These are phyloP conservation scores for Falco naumanni DNA, from an alignment of 2,797 vertebrate genomes.

Conservation along the genomic window DNA sequence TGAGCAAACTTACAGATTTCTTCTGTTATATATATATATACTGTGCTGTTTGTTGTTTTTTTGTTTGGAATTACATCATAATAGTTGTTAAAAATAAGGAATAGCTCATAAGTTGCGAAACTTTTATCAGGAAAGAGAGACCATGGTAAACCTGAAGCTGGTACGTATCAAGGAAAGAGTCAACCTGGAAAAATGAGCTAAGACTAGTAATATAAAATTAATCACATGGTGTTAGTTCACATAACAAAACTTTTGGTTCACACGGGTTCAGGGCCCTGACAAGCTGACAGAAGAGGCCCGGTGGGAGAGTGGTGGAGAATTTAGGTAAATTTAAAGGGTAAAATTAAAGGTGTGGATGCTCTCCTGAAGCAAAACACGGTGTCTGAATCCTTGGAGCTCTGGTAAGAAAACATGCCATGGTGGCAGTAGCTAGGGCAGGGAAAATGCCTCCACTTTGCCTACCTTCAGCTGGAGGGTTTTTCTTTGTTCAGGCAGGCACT, in stretches of 20 bases:
- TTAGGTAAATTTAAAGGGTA: background rate
- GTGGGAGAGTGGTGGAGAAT: background rate
- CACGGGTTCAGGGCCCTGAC: background rate
- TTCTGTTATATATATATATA: background rate
- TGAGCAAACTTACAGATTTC: background rate
- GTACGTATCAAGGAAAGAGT: background rate
- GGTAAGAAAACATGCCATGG: background rate
- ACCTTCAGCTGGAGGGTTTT: background rate
- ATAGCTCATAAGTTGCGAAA: background rate
- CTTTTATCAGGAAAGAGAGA: background rate
- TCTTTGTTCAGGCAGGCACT: background rate
- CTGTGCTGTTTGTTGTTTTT: background rate
- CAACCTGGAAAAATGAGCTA: background rate
- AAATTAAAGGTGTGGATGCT: background rate
- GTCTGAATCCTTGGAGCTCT: background rate
- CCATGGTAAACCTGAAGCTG: background rate
- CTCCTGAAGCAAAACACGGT: background rate
- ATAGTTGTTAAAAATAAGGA: background rate
- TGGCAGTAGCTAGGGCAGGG: background rate
- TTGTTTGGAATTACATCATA: background rate
- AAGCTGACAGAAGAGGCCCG: background rate
- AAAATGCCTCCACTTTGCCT: background rate
- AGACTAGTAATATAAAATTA: background rate
- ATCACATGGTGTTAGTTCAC: background rate
- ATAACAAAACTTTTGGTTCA: background rate